Conservation (phyloP, 1,140 invertebrate genomes). For the Atta texana region DNA sequence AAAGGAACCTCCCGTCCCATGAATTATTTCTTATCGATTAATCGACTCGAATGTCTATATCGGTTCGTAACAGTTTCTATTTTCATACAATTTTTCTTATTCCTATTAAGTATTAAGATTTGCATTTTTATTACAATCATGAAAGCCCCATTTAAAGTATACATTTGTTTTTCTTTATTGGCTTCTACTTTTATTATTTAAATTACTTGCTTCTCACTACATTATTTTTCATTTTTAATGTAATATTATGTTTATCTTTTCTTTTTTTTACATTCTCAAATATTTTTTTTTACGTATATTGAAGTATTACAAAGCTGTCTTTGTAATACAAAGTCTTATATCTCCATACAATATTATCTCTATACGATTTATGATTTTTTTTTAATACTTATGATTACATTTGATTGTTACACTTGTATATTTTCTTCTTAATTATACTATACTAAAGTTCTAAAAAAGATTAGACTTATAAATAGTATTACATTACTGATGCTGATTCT, state of each 20-base stretch:
- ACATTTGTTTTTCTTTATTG: neutral
- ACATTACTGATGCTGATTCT: neutral
- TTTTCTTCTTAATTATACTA: neutral
- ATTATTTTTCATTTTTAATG: neutral
- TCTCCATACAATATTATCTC: neutral
- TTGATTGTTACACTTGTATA: neutral
- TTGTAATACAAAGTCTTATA: neutral
- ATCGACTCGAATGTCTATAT: slow-evolving; percentile 56
- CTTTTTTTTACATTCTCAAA: neutral
- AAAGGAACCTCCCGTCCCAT: neutral
- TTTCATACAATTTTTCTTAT: slow-evolving; percentile 21
- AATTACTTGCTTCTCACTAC: neutral
- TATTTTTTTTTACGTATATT: neutral
- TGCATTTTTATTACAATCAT: slow-evolving; percentile 39
- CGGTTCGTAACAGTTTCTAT: slow-evolving; percentile 33
- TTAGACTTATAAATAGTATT: neutral
- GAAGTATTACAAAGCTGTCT: too few relatives aligned
- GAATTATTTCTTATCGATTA: slow-evolving; percentile 72
- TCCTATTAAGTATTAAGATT: slow-evolving; percentile 20
- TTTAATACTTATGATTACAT: neutral
- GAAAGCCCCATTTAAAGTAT: neutral
- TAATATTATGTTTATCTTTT: neutral
- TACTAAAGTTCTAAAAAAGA: neutral
- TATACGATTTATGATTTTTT: neutral
- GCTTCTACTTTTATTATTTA: neutral